Base-by-base conservation (phyloP, 2,113 vertebrate genomes). In the Phrynosoma platyrhinos region DNA sequence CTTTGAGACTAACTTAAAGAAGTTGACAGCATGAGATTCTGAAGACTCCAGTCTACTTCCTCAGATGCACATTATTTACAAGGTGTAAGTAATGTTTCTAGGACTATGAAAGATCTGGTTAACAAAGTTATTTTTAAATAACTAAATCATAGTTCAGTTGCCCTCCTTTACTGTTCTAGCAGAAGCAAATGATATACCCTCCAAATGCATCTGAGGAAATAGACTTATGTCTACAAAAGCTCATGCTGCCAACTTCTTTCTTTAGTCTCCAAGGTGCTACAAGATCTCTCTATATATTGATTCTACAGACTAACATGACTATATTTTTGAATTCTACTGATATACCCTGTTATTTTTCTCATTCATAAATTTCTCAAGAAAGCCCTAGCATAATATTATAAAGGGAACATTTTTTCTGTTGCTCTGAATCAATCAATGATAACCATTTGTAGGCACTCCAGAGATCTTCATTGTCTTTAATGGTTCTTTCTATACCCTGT, bases 321-420 rank as follows among this genome's bases (percentile, higher is more conserved):
- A 47, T 47, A 47, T 47, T 6, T 47, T 47, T 47, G 42, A 47
- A 47, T 47, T 47, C 42, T 47, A 47, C 42, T 47, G 42, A 2
- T 47, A 47, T 47, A 47, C 42, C 42, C 42, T 47, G 85, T 36
- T 88, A 53, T 86, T 87, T 92, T 88, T 91, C 88, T 92, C 20
- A 91, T 92, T 89, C 92, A 90, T 89, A 88, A 92, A 92, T 64
- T 77, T 85, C 71, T 90, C 69, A 87, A 90, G 62, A 89, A 92
- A 36, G 42, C 86, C 85, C 75, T 25, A 83, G 66, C 40, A 88
- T 79, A 89, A 88, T 71, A 80, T 79, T 88, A 3, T 55, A 83
- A 86, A 91, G 71, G 85, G 87, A 92, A 66, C 32, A 92, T 72
- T 77, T 55, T 47, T 89, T 91, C 42, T 85, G 85, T 91, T 90